Evolutionary conservation across 2,113 vertebrate species (phyloP).

Genomic region (Propithecus coquereli): DNA sequence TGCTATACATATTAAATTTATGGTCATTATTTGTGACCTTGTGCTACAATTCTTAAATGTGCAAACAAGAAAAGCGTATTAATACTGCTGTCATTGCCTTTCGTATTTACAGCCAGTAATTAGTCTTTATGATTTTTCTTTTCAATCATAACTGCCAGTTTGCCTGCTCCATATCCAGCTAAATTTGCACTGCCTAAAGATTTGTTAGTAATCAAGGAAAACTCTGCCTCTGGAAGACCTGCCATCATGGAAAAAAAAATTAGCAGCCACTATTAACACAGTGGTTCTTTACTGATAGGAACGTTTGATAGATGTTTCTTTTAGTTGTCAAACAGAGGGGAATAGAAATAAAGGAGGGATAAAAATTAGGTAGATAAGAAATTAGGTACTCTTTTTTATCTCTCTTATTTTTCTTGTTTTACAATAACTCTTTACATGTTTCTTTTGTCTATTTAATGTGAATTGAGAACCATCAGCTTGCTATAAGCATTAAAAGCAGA

Average conservation of each 20-base stretch:
- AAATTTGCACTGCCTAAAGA: background rate
- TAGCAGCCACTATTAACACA: fast-evolving
- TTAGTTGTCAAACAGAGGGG: background rate
- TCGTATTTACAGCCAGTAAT: background rate
- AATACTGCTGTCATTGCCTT: background rate
- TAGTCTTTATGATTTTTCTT: background rate
- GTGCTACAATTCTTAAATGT: background rate
- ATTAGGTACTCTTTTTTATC: background rate
- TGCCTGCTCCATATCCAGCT: background rate
- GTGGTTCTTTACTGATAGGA: background rate
- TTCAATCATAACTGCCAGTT: background rate
- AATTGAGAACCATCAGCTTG: background rate
- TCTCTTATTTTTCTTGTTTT: background rate
- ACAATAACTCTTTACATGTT: background rate
- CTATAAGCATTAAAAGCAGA: background rate
- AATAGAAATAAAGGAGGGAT: background rate
- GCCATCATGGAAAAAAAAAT: background rate
- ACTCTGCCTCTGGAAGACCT: background rate
- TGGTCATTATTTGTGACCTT: background rate
- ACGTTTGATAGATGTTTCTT: background rate
- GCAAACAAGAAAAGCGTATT: background rate
- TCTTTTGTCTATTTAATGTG: background rate
- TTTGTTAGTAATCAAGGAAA: background rate
- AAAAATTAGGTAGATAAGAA: background rate
- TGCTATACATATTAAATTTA: background rate